These are phyloP conservation scores for Rhorus exstirpatorius DNA, from an alignment of 2,888 invertebrate species.

Conservation along the genomic window DNA sequence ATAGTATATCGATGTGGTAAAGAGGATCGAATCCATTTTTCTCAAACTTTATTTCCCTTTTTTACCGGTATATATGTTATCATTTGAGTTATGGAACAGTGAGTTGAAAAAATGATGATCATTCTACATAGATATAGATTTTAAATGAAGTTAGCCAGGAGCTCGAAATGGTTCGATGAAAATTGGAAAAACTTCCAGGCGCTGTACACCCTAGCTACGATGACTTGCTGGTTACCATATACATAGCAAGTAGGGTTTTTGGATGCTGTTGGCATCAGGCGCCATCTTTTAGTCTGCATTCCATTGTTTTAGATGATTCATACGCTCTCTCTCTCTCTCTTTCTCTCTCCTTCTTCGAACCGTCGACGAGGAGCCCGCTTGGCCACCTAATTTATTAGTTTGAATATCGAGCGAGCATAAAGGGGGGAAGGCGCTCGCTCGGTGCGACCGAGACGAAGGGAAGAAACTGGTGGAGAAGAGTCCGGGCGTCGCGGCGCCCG, in stretches of 20 bases:
- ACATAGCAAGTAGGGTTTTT: background rate
- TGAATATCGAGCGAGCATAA: constrained; percentile 84
- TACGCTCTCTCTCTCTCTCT: constrained; percentile 75
- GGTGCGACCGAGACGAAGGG: constrained; percentile 30
- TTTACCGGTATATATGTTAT: too few species aligned
- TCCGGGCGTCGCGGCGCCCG: constrained; percentile 65
- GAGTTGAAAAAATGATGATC: too few species aligned
- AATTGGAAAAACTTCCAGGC: too few species aligned
- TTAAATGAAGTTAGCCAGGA: too few species aligned
- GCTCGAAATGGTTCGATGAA: too few species aligned
- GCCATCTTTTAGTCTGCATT: constrained; percentile 85
- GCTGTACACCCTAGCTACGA: too few species aligned
- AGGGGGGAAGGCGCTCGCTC: constrained; percentile 34
- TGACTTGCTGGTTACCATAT: background rate
- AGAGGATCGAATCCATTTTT: too few species aligned
- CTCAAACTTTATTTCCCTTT: too few species aligned
- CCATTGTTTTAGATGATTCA: constrained; percentile 86
- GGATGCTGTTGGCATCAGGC: constrained; percentile 73
- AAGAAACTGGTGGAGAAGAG: constrained; percentile 71
- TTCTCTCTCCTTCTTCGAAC: constrained; percentile 67
- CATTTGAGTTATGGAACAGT: too few species aligned
- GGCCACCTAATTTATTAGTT: constrained; percentile 85
- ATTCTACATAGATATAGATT: too few species aligned
- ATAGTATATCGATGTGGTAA: too few species aligned
- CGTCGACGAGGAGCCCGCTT: constrained; percentile 69